phyloP scores from a whole-genome alignment of 2,888 invertebrate species.

The Punctoribates punctum region DNA sequence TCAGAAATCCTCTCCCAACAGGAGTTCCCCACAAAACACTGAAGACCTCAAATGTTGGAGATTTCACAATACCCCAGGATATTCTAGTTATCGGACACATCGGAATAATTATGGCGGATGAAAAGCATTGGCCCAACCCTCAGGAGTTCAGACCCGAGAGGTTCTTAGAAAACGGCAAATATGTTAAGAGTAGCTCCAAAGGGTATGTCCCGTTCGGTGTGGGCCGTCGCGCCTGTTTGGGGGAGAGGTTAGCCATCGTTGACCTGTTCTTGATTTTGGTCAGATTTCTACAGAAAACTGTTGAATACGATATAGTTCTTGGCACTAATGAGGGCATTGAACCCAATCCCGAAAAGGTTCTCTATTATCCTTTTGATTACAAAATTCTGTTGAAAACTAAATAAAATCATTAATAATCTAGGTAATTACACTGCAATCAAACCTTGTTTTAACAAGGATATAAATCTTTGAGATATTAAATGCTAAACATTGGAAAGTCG shows the following conservation, averaged over 20 bases:
- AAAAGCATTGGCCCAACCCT: constrained; percentile 6
- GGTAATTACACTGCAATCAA: no score
- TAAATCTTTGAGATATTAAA: no score
- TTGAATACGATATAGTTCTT: neutral
- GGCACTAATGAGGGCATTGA: neutral
- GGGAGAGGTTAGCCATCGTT: constrained; percentile 20
- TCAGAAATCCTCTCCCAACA: neutral
- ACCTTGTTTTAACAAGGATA: no score
- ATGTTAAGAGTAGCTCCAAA: neutral
- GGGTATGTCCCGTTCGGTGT: constrained; percentile 28
- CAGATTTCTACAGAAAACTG: constrained; percentile 8
- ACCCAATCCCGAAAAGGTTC: neutral
- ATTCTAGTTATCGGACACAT: neutral
- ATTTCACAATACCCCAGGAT: neutral
- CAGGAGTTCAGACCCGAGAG: constrained; percentile 26
- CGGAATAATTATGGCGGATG: neutral
- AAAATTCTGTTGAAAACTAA: neutral
- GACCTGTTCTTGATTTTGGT: constrained; percentile 7
- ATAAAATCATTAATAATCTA: no score
- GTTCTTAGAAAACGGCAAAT: constrained; percentile 5
- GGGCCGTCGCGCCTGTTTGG: constrained; percentile 28
- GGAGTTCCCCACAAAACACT: constrained; percentile 12
- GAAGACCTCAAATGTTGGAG: neutral
- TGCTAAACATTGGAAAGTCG: no score
- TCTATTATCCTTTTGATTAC: neutral